Evolutionary conservation across 2,113 vertebrate species (phyloP), one percentile per base, ranked within the genome.

Genomic region (Tympanuchus pallidicinctus): DNA sequence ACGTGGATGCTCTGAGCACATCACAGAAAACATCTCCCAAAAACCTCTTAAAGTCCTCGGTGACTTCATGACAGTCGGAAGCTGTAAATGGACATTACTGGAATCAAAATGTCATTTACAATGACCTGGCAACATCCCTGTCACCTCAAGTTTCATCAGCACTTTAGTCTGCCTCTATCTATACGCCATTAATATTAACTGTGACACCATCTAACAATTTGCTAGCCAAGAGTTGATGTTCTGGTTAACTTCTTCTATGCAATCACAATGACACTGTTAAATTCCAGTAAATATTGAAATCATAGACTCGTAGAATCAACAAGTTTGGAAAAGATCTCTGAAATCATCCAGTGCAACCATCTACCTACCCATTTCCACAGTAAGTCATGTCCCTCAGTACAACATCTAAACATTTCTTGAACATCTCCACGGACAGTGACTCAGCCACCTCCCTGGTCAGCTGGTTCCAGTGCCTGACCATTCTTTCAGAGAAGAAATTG

Each of bases 61-160:
- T 1, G 2, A 38, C n/a, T 28, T 34, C 2, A 10, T 0, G 0
- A 21, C n/a, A 60, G 3, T 19, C 6, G 21, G 36, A 11, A 59
- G 13, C 38, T 56, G 32, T 42, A 85, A 72, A 77, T 5, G 7
- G 4, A 77, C 47, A 28, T 54, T 6, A 8, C 28, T 8, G 40
- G 60, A 63, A 50, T 17, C 27, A 57, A 45, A 21, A 22, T 7
- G 20, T 50, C 21, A 2, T 47, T 38, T 13, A 2, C 42, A 59
- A 6, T 14, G 56, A 59, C 10, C 5, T 32, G 27, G n/a, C 48
- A 73, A 14, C 4, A 0, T 17, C 25, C 28, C 6, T 7, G 15
- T 13, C 77, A 56, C 3, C 21, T 38, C 82, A 82, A 21, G 18
- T 19, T 30, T 36, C 56, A 13, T 25, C 60, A 47, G 6, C 8